Base-by-base conservation (phyloP, 1,140 invertebrate species). In the Cydia splendana region DNA sequence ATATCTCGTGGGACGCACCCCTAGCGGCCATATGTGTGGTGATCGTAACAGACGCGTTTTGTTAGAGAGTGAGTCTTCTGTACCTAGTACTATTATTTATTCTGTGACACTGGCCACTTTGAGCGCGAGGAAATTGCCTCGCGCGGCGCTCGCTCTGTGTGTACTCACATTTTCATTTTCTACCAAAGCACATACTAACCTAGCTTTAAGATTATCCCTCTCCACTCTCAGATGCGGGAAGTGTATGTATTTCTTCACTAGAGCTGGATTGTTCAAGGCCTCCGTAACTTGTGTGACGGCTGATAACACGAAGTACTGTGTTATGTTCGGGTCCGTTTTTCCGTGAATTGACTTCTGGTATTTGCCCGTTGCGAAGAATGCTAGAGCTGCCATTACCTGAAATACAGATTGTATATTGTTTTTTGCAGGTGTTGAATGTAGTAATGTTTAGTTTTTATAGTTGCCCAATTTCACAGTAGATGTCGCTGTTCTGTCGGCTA, bases 161-260 rank as follows among this genome's bases (percentile, higher is more conserved):
- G n/a, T n/a, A n/a, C 34, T 34, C 34, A 48, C 10, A 48, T 13
- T 48, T 28, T 12, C 45, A 3, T 13, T 2, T 48, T 62, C 53
- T 53, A 20, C 53, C 20, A 69, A 67, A 34, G n/a, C 24, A 65
- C 45, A 30, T 74, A 73, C 80, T 71, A 75, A 91, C 90, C 87
- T 88, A 67, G 82, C 83, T 74, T 92, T 92, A 71, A 92, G 85
- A 77, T 88, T 79, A 80, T 92, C 90, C 57, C 91, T 81, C 65
- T 92, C 91, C 69, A 84, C 79, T 65, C 87, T 86, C 20, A 92
- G 78, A 84, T 92, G 91, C 34, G 91, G 91, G 34, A 92, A 92
- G 53, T 92, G 90, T 75, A 92, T 91, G 62, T 92, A 91, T 76
- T 92, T 92, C 75, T 91, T 92, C 0, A 91, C 86, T 76, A 92